Base-by-base conservation (phyloP, 2,888 invertebrate species). In the Onchidella celtica region DNA sequence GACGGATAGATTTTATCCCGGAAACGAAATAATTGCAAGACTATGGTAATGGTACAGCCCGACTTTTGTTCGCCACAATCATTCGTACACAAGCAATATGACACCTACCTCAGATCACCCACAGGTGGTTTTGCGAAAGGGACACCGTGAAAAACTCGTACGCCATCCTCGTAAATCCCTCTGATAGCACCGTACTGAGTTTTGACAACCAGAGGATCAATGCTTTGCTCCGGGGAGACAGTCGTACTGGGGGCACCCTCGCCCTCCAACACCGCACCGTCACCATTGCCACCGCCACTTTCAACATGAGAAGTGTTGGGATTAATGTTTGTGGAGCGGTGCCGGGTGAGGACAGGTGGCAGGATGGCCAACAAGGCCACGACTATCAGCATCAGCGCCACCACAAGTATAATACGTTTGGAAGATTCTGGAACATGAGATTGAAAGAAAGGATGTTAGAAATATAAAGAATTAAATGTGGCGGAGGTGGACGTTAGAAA, bases 91-190 rank as follows among this genome's bases (percentile, higher is more conserved):
- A n/a, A n/a, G n/a, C n/a, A n/a, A n/a, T n/a, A n/a, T n/a, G n/a
- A n/a, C n/a, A n/a, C n/a, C n/a, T 47, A 76, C 76, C 76, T 66
- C 55, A 47, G 21, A 47, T 76, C 76, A 3, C 55, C 66, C 27
- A 66, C 11, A 9, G 76, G 76, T 0, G 66, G 32, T 24, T 76
- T 29, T 4, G 66, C 66, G 24, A 40, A 76, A 3, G 47, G 40
- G 1, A 76, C 66, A 3, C 76, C 76, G 24, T 76, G 76, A 40
- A 76, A 76, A 29, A 66, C 34, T 32, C n/a, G 40, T 47, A 66
- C 55, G 0, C 55, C 66, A 6, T 40, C 55, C 9, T 27, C 55
- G 47, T 65, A 32, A 1, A 38, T 66, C 3, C 76, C 76, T 34
- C 65, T 40, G 3, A 76, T 29, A 4, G n/a, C 2, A 27, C 76